Evolutionary conservation across 2,888 invertebrate species (phyloP), one percentile per base, ranked within the genome.

Genomic region (Luffia ferchaultella): DNA sequence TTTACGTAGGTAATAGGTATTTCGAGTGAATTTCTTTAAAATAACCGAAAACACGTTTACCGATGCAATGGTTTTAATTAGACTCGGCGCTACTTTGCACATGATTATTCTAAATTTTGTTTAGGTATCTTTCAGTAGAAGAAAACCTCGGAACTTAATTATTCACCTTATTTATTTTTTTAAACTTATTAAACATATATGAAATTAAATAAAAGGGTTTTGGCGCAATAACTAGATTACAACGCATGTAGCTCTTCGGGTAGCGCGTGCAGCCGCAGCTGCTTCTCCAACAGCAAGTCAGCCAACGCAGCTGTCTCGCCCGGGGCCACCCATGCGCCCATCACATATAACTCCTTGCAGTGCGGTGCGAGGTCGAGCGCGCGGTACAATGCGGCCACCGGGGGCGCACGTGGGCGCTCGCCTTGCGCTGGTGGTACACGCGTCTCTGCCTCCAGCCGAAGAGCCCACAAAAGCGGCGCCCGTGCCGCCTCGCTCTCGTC

Each of bases 201-300:
- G 40, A 7, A 40, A 15, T 9, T 40, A 7, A 15, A 58, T 55
- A 63, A 68, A 78, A 58, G 89, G 76, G 9, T 40, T 9, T 15
- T 9, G 40, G 40, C 9, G 40, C 42, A 91, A 65, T 52, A 90
- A 86, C 56, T n/a, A n/a, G 88, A 87, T 52, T n/a, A n/a, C n/a
- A n/a, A n/a, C n/a, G n/a, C n/a, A n/a, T n/a, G n/a, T n/a, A 93
- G 82, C 73, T 93, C 93, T 68, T 92, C 91, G 1, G 89, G 89
- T 45, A 92, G 87, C 45, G 93, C 89, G 70, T 91, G 93, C 60
- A 91, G 80, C 49, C 93, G 84, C 53, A 93, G 75, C 63, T 89
- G 88, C 62, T 92, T 91, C 65, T 93, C 93, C 49, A 90, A 88
- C 62, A 93, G 85, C 51, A 91, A 76, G 76, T 93, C 93, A 62